Evolutionary conservation across 2,888 invertebrate genomes (phyloP), one percentile per base, ranked within the genome.

Genomic region (Dermolepida albohirtum): DNA sequence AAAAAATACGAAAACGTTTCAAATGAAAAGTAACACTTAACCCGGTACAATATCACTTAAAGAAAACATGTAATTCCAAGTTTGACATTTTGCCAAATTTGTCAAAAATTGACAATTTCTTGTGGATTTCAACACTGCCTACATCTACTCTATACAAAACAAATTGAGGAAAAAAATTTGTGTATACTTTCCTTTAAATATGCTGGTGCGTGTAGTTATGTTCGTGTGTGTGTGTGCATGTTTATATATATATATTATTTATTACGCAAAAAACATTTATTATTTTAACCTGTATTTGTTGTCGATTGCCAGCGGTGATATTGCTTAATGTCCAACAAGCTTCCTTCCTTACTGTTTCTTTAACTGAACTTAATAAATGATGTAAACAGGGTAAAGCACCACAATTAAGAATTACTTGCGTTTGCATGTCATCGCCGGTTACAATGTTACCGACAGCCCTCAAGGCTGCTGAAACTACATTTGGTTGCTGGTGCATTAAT

Each of bases 401-500:
- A 82, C 96, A 96, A 85, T 96, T 96, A 55, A 98, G 86, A 72
- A 97, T 92, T 10, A 96, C 92, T 85, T 98, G 97, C 52, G 98
- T 98, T 85, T 98, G 98, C 64, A 92, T 88, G 83, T 98, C 98
- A 83, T 97, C 96, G 2, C 98, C 98, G 0, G 98, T 98, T 52
- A 98, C 97, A 75, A 98, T 96, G 83, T 98, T 98, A 51, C 98
- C 98, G 2, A 97, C 96, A n/a, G 97, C 97, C 64, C 98, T 87
- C 68, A 98, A 82, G 5, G 97, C 97, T 41, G 98, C 97, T 12
- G 95, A 94, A 7, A 94, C 92, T 14, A 97, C 96, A 70, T 90
- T 92, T 67, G 92, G 89, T 78, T 93, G 91, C 47, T 89, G 89
- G 83, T 94, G 92, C 90, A 94, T 95, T 27, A 84, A 70, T 43